These are phyloP conservation scores for Campoletis raptor DNA, from an alignment of 2,888 invertebrate species.

Conservation along the genomic window DNA sequence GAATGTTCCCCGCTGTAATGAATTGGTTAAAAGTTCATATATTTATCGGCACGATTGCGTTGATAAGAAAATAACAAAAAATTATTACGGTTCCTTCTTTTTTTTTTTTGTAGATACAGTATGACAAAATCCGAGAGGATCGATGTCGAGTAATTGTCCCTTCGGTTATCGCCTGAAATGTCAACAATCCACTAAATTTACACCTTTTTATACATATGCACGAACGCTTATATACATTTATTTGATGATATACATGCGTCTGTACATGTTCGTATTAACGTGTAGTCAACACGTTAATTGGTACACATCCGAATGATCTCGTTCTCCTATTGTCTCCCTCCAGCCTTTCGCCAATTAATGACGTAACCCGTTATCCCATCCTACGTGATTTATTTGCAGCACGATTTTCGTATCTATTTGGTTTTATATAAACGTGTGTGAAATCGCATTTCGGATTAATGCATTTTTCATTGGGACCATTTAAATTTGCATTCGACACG, in stretches of 20 bases:
- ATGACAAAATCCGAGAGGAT: not conserved
- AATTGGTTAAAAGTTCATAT: not conserved
- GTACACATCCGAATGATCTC: slow-evolving; percentile 58
- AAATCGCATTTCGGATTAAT: slow-evolving; percentile 58
- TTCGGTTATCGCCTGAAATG: slow-evolving; percentile 30
- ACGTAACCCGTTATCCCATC: slow-evolving; percentile 23
- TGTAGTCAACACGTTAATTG: slow-evolving; percentile 36
- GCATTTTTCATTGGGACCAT: slow-evolving; percentile 63
- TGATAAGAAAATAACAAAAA: not conserved
- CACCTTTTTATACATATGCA: slow-evolving; percentile 20
- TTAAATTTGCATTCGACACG: slow-evolving; percentile 55
- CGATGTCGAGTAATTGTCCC: slow-evolving; percentile 16
- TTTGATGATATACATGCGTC: too few relatives aligned
- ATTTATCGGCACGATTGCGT: not conserved
- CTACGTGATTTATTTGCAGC: slow-evolving; percentile 61
- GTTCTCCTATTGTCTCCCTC: slow-evolving; percentile 36
- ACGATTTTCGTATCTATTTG: slow-evolving; percentile 25
- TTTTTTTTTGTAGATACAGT: not conserved
- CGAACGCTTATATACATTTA: not conserved
- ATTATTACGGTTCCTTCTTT: not conserved
- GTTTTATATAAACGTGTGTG: slow-evolving; percentile 26
- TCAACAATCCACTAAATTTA: slow-evolving; percentile 40
- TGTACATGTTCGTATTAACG: slow-evolving; percentile 1
- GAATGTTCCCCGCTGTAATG: slow-evolving; percentile 27
- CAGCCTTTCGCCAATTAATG: slow-evolving; percentile 35